phyloP scores from a whole-genome alignment of 2,113 vertebrate species.

The Notechis scutatus region DNA sequence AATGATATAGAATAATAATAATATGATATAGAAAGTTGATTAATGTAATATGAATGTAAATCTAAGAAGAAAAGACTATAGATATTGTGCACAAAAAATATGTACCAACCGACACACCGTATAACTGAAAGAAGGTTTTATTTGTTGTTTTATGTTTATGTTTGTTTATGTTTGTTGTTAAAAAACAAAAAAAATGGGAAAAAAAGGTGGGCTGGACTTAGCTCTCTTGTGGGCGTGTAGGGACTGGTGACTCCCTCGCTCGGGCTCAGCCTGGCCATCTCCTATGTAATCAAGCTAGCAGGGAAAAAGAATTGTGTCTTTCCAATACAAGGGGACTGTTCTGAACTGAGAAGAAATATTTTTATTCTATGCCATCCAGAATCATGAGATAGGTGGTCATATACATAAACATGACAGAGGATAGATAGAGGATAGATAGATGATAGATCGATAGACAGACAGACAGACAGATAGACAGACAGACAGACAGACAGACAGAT shows the following conservation, averaged over 20 bases:
- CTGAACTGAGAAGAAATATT: not conserved
- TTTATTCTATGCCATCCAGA: not conserved
- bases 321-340: not conserved
- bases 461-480: no score
- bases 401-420: not conserved
- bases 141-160: no score
- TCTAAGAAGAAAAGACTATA: no score
- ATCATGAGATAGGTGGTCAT: not conserved
- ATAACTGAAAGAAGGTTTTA: no score
- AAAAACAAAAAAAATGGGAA: no score
- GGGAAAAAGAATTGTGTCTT: not conserved
- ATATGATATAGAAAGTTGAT: no score
- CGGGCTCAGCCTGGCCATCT: not conserved
- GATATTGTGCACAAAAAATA: no score
- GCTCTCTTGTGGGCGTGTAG: not conserved
- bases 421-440: not conserved
- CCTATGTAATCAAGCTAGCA: not conserved
- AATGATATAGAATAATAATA: no score
- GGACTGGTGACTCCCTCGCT: not conserved
- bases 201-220: no score
- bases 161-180: no score
- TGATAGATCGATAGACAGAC: not conserved
- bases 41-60: no score
- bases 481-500: accelerated
- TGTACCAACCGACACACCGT: no score